Evolutionary conservation across 2,797 vertebrate species (phyloP).

Genomic region (Dryobates pubescens): DNA sequence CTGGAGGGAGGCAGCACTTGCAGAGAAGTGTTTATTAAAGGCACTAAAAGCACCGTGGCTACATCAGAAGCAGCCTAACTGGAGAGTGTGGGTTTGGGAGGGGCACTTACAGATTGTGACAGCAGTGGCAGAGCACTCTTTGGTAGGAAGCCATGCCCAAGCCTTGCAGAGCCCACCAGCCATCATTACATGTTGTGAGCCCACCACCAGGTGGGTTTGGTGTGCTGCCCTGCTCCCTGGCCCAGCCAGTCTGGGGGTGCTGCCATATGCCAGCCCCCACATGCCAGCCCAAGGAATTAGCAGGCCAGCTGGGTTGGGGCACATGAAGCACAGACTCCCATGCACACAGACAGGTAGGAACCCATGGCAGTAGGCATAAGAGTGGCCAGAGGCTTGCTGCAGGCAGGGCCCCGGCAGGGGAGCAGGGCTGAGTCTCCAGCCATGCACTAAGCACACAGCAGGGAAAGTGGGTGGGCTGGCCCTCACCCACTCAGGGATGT

Average conservation of each 20-base stretch:
- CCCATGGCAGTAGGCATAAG: rapidly evolving
- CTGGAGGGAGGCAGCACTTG: not conserved
- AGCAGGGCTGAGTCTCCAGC: not conserved
- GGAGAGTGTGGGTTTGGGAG: not conserved
- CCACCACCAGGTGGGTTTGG: not conserved
- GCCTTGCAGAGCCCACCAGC: not conserved
- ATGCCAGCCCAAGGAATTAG: not conserved
- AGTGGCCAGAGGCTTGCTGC: rapidly evolving
- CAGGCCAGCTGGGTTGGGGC: not conserved
- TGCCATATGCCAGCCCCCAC: rapidly evolving
- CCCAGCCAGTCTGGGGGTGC: not conserved
- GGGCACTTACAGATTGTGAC: not conserved
- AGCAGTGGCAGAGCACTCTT: slow-evolving; percentile 27
- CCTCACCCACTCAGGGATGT: not conserved
- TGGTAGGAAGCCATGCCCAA: slow-evolving; percentile 27
- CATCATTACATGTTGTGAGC: not conserved
- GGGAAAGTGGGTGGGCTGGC: not conserved
- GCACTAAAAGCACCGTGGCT: slow-evolving; percentile 66
- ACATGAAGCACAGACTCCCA: rapidly evolving
- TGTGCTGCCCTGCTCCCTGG: rapidly evolving
- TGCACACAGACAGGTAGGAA: not conserved
- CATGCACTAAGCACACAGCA: not conserved
- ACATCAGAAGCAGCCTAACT: not conserved
- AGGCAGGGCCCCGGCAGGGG: not conserved
- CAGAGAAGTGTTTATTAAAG: slow-evolving; percentile 67